Conservation (phyloP, 92 coral and sea anemone species). For the Epizoanthus ramosus region DNA sequence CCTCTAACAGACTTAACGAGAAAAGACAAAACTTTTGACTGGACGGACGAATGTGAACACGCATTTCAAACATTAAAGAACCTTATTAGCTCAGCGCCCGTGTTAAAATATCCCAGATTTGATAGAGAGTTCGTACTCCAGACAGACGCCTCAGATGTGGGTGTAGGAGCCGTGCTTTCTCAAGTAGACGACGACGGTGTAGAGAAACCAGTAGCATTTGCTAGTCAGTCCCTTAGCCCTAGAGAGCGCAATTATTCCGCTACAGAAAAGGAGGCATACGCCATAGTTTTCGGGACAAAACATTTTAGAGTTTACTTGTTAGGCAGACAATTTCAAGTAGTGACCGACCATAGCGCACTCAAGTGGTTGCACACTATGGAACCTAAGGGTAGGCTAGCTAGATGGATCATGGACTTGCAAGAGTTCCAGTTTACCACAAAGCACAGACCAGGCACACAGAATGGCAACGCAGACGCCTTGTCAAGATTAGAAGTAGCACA, state of each 20-base stretch:
- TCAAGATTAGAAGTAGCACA: conserved; percentile 29
- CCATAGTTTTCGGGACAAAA: conserved; percentile 8
- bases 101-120: conserved; percentile 20
- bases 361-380: conserved; percentile 50
- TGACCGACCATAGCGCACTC: conserved; percentile 42
- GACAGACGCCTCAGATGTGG: conserved; percentile 45
- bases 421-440: conserved; percentile 54
- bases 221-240: conserved; percentile 15
- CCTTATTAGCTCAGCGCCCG: conserved; percentile 13
- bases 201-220: conserved; percentile 43
- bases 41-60: conserved; percentile 4
- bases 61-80: not conserved
- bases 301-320: conserved; percentile 37
- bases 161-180: conserved; percentile 39
- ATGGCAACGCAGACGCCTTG: conserved; percentile 53
- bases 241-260: conserved; percentile 40
- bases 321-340: conserved; percentile 16
- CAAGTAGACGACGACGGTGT: conserved; percentile 44
- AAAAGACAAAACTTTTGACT: not conserved
- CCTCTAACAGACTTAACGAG: conserved; percentile 35
- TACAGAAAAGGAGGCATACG: conserved; percentile 48
- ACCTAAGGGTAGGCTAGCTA: conserved; percentile 44
- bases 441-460: conserved; percentile 50
- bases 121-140: conserved; percentile 32
- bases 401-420: conserved; percentile 62